phyloP scores from a whole-genome alignment of 2,888 invertebrate species.

The Cryptocheilus praepositus region DNA sequence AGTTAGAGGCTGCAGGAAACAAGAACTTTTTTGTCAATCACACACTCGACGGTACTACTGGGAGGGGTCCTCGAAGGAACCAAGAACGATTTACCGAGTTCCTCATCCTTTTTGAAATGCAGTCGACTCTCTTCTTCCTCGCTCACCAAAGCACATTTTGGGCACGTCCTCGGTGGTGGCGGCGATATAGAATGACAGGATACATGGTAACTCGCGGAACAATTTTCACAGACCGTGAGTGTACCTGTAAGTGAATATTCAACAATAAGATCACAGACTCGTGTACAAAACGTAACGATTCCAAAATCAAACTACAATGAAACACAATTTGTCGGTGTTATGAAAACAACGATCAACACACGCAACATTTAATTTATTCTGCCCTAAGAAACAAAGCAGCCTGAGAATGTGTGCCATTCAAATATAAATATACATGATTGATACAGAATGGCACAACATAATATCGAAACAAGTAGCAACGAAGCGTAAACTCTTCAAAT shows the following conservation, averaged over 20 bases:
- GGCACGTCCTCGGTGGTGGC: conserved; percentile 75
- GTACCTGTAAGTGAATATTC: conserved; percentile 67
- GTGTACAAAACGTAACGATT: no score
- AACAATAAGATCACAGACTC: no score
- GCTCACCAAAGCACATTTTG: conserved; percentile 70
- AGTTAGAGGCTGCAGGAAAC: conserved; percentile 58
- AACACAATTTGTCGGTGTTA: no score
- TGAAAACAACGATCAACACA: no score
- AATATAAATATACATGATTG: no score
- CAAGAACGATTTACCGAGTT: conserved; percentile 63
- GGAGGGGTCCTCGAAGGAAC: conserved; percentile 37
- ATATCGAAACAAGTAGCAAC: no score
- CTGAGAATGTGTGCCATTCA: no score
- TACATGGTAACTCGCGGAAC: conserved; percentile 76
- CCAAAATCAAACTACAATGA: no score
- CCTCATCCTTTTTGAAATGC: conserved; percentile 54
- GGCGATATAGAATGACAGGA: conserved; percentile 76
- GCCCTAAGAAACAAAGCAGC: no score
- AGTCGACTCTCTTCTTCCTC: conserved; percentile 45
- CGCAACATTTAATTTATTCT: no score
- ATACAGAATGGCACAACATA: no score
- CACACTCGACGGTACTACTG: conserved; percentile 55
- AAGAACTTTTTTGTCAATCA: conserved; percentile 70
- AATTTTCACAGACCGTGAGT: conserved; percentile 76
- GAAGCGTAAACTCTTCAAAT: no score